Evolutionary conservation across 30 jellyfish, hydroid and myxozoan genomes (phyloP).

Genomic region (Cassiopea xamachana): DNA sequence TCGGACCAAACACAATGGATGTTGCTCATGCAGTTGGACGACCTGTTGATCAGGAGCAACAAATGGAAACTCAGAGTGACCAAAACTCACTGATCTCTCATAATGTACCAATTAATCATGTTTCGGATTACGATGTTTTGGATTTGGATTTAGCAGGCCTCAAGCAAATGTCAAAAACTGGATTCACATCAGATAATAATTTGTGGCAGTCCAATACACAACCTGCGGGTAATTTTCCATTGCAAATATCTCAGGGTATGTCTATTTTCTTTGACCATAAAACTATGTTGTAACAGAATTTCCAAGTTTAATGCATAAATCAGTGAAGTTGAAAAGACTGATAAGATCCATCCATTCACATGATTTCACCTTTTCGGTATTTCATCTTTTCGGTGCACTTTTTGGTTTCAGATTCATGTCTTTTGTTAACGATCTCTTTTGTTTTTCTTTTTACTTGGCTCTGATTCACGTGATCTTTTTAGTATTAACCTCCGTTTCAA

Average conservation of each 20-base stretch:
- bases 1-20: conserved; percentile 8
- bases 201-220: conserved; percentile 28
- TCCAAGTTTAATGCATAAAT: background rate
- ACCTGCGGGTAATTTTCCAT: conserved; percentile 63
- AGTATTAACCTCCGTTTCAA: too few relatives aligned
- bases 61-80: background rate
- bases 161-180: conserved; percentile 65
- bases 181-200: conserved; percentile 13
- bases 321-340: background rate
- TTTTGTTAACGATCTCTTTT: background rate
- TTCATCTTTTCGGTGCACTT: background rate
- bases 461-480: too few relatives aligned
- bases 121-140: conserved; percentile 87
- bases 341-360: background rate
- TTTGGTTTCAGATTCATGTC: background rate
- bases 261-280: background rate
- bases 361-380: background rate
- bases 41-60: conserved; percentile 31
- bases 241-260: conserved; percentile 58
- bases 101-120: conserved; percentile 84
- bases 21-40: conserved; percentile 61
- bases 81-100: conserved; percentile 39
- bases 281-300: background rate
- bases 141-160: conserved; percentile 92
- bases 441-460: background rate